These are phyloP conservation scores for Synanthedon myopaeformis DNA, from an alignment of 2,888 invertebrate species.

Conservation along the genomic window DNA sequence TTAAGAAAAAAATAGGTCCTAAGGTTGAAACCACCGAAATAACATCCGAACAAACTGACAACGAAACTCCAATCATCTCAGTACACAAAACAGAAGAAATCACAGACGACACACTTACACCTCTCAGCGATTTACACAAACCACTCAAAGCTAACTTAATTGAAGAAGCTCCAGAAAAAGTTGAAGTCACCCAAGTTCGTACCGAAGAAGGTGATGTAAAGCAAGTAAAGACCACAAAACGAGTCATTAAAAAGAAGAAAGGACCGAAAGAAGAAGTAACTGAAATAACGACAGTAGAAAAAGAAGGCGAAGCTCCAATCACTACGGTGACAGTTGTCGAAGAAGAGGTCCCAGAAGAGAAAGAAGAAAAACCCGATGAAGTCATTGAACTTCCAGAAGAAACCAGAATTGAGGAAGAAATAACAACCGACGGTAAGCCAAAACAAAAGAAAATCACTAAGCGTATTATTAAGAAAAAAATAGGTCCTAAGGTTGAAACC, in stretches of 20 bases:
- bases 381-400: conserved; percentile 32
- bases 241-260: conserved; percentile 7
- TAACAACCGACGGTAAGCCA: conserved; percentile 14
- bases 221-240: conserved; percentile 7
- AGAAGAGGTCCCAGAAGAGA: conserved; percentile 27
- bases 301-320: conserved; percentile 22
- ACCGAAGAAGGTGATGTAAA: conserved; percentile 12
- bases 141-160: conserved; percentile 13
- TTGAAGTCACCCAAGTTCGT: conserved; percentile 2
- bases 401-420: conserved; percentile 13
- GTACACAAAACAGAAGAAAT: conserved; percentile 8
- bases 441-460: conserved; percentile 15
- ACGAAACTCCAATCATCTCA: conserved; percentile 13
- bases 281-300: conserved; percentile 35
- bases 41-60: conserved; percentile 27
- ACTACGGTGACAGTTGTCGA: conserved; percentile 26
- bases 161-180: conserved; percentile 14
- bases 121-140: conserved; percentile 16
- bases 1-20: conserved; percentile 27
- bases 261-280: conserved; percentile 20
- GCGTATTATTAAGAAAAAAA: conserved; percentile 43
- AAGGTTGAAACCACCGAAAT: conserved; percentile 34
- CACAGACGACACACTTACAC: conserved; percentile 12
- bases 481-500: conserved; percentile 17
- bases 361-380: conserved; percentile 26